Conservation (phyloP, 2,113 vertebrate genomes). For the Lanius ludovicianus region DNA sequence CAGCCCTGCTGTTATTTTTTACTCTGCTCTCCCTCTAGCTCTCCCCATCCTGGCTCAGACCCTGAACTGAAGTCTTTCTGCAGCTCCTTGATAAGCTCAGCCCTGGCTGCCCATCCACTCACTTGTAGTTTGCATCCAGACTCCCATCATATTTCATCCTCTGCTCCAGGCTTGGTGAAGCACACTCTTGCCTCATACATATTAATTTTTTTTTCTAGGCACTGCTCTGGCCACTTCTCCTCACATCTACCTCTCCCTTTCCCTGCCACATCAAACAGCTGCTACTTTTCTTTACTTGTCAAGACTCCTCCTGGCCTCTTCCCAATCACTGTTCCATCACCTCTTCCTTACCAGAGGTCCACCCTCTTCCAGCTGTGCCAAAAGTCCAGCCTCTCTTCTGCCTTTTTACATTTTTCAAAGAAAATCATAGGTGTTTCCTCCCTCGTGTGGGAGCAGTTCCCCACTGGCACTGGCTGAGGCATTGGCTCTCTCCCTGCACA, state of each 20-base stretch:
- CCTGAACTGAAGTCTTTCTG: not conserved
- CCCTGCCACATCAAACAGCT: not conserved
- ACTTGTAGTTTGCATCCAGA: not conserved
- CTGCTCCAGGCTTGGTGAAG: not conserved
- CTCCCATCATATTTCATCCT: not conserved
- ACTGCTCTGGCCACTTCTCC: not conserved
- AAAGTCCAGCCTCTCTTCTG: not conserved
- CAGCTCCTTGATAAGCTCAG: not conserved
- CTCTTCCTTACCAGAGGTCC: not conserved
- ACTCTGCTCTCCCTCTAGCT: not conserved
- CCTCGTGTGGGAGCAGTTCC: not conserved
- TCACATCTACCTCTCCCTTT: not conserved
- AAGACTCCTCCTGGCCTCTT: not conserved
- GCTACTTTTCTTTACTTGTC: not conserved
- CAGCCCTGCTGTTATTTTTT: not conserved
- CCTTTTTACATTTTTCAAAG: not conserved
- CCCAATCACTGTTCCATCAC: not conserved
- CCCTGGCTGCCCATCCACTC: not conserved
- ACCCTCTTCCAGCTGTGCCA: not conserved
- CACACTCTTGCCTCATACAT: not conserved
- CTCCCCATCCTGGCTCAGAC: not conserved
- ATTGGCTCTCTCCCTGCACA: not conserved
- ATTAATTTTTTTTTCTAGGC: not conserved
- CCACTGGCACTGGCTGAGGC: not conserved
- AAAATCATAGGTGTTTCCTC: not conserved